Evolutionary conservation across 2,113 vertebrate species (phyloP).

Genomic region (Syngnathus floridae): DNA sequence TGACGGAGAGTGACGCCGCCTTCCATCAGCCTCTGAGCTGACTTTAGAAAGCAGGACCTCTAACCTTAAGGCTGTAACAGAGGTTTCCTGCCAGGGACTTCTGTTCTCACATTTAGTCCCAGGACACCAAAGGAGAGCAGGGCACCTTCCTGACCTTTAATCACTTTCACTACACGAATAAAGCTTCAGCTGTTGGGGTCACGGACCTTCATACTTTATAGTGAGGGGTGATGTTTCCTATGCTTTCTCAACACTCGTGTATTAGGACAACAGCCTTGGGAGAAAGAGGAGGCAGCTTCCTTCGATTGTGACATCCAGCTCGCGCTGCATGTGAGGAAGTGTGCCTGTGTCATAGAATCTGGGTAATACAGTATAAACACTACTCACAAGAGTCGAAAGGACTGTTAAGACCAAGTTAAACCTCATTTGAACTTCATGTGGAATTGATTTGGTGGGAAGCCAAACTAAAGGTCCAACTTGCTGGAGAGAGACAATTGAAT

Average conservation of each 20-base stretch:
- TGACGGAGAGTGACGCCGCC: slow-evolving; percentile 32
- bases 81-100: slow-evolving; percentile 46
- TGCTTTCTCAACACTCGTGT: slow-evolving; percentile 24
- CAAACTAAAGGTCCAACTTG: slow-evolving; percentile 64
- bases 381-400: slow-evolving; percentile 21
- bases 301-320: slow-evolving; percentile 47
- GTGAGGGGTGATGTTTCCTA: slow-evolving; percentile 43
- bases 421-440: slow-evolving; percentile 61
- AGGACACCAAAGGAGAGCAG: slow-evolving; percentile 27
- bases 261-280: slow-evolving; percentile 36
- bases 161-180: slow-evolving; percentile 51
- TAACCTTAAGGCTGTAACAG: slow-evolving; percentile 36
- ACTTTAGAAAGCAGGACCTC: slow-evolving; percentile 44
- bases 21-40: slow-evolving; percentile 43
- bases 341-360: slow-evolving; percentile 41
- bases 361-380: slow-evolving; percentile 35
- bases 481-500: slow-evolving; percentile 72
- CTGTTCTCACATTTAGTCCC: slow-evolving; percentile 35
- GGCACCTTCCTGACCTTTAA: slow-evolving; percentile 45
- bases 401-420: slow-evolving; percentile 39
- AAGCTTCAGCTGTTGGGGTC: slow-evolving; percentile 44
- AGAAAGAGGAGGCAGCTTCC: slow-evolving; percentile 47
- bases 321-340: slow-evolving; percentile 39
- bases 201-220: slow-evolving; percentile 36
- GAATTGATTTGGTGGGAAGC: slow-evolving; percentile 70